Conservation (phyloP, 2,888 invertebrate genomes). For the Oscheius myriophilus region DNA sequence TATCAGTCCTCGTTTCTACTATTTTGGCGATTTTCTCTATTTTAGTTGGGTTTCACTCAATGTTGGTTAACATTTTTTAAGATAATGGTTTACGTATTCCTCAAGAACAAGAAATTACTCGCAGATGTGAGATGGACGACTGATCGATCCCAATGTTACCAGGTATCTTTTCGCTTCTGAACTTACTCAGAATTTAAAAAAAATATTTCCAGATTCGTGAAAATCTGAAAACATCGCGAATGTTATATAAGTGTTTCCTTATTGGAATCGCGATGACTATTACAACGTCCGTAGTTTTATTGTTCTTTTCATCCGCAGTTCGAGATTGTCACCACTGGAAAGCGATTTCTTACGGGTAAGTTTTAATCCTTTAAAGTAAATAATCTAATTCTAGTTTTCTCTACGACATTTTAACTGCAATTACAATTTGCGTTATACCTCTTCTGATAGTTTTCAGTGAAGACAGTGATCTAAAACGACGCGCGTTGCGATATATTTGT, state of each 20-base stretch:
- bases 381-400: constrained; percentile 3
- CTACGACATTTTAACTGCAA: constrained; percentile 1
- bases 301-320: background rate
- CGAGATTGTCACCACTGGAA: background rate
- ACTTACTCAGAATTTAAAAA: background rate
- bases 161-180: too few species aligned
- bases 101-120: constrained; percentile 14
- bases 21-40: background rate
- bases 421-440: background rate
- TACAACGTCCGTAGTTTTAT: background rate
- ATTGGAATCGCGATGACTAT: constrained; percentile 3
- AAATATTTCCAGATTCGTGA: constrained; percentile 12
- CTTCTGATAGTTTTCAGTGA: constrained; percentile 5
- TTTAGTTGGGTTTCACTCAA: too few species aligned
- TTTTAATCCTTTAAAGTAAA: background rate
- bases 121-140: background rate
- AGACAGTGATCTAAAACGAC: constrained; percentile 15
- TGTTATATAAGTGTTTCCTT: constrained; percentile 5
- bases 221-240: constrained; percentile 8
- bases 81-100: constrained; percentile 18
- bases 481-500: background rate
- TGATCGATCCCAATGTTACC: constrained; percentile 2
- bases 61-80: too few species aligned
- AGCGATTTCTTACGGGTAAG: constrained; percentile 5
- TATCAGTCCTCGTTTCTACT: background rate